Evolutionary conservation across 2,113 vertebrate species (phyloP).

Genomic region (Cepphus grylle): DNA sequence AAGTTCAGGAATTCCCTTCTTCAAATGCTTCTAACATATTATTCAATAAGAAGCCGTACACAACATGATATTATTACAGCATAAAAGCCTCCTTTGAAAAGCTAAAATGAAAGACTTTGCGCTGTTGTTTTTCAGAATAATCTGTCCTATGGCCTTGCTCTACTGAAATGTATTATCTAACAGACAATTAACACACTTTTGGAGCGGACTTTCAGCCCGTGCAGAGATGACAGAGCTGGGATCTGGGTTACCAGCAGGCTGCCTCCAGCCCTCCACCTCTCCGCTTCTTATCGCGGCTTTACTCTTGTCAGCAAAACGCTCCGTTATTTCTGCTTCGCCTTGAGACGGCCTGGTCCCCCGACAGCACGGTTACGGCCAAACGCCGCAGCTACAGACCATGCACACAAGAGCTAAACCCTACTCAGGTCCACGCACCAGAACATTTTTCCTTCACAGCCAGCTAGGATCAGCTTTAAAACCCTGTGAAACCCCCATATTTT

Average conservation of each 20-base stretch:
- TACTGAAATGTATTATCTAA: background rate
- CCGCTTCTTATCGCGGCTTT: background rate
- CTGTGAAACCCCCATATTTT: background rate
- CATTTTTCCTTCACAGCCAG: background rate
- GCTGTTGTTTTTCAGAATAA: background rate
- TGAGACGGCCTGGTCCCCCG: background rate
- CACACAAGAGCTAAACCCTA: background rate
- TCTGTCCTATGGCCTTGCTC: background rate
- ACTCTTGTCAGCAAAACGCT: background rate
- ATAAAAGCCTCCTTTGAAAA: background rate
- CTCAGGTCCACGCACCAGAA: background rate
- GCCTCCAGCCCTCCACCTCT: background rate
- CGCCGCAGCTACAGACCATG: background rate
- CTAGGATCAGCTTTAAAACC: background rate
- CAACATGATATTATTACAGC: background rate
- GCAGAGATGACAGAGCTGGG: background rate
- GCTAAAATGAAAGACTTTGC: background rate
- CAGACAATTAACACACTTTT: background rate
- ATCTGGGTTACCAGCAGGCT: background rate
- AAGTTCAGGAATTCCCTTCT: background rate
- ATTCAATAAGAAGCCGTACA: background rate
- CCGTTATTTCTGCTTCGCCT: background rate
- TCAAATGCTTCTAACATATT: background rate
- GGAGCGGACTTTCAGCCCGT: background rate
- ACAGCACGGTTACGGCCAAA: background rate